phyloP scores from a whole-genome alignment of 2,113 vertebrate species.

The Sebastes schlegelii region DNA sequence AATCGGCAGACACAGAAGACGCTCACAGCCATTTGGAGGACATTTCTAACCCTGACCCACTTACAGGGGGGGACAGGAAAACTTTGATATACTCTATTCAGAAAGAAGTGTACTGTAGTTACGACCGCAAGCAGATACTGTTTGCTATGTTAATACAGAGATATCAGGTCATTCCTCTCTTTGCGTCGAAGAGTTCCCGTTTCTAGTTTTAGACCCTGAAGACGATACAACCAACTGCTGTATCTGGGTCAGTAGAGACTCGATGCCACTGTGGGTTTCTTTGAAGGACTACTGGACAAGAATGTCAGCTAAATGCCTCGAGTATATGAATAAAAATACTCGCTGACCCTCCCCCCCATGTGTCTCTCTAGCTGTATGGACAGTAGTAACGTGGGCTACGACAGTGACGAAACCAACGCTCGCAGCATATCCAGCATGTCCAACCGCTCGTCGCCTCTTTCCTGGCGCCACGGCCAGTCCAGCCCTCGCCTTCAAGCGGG shows the following conservation, averaged over 20 bases:
- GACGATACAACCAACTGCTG: conserved; percentile 18
- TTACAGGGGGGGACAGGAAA: conserved; percentile 22
- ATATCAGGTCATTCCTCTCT: conserved; percentile 9
- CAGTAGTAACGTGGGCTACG: conserved; percentile 90
- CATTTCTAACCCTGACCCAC: conserved; percentile 59
- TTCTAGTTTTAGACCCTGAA: conserved; percentile 36
- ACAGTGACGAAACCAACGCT: conserved; percentile 95
- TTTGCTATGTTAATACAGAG: background rate
- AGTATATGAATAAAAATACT: conserved; percentile 9
- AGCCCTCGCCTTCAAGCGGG: conserved; percentile 96
- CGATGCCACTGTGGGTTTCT: conserved; percentile 23
- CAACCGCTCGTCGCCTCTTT: conserved; percentile 96
- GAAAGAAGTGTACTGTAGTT: background rate
- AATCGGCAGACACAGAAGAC: conserved; percentile 64
- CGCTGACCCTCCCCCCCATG: conserved; percentile 12
- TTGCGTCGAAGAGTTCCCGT: conserved; percentile 25
- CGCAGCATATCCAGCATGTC: conserved; percentile 96
- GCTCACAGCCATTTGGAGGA: conserved; percentile 55
- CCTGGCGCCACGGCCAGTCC: conserved; percentile 97
- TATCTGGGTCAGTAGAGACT: conserved; percentile 56
- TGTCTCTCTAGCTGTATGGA: conserved; percentile 89
- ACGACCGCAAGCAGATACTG: background rate
- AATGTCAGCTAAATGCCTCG: background rate
- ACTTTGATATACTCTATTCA: background rate
- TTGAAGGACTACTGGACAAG: conserved; percentile 29